phyloP scores from a whole-genome alignment of 1,140 invertebrate species.

The Periplaneta americana region DNA sequence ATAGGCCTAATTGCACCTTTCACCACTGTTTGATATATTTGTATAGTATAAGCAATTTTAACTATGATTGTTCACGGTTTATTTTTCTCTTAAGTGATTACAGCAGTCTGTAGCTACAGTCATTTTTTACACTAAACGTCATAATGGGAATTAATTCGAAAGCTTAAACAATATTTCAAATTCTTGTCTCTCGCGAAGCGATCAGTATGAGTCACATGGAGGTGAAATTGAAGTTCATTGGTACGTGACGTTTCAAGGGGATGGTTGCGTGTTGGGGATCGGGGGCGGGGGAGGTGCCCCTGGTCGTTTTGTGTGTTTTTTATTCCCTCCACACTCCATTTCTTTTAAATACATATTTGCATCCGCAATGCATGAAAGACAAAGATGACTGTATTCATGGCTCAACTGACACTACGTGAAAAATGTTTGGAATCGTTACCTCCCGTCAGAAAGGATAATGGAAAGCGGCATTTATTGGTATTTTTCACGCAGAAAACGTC shows the following conservation, averaged over 20 bases:
- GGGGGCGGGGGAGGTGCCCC: not conserved
- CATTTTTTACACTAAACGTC: not conserved
- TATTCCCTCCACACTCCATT: not conserved
- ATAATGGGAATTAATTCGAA: not conserved
- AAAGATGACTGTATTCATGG: not conserved
- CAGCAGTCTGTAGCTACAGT: not conserved
- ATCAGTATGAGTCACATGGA: not conserved
- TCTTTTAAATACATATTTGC: not conserved
- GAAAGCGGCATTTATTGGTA: too few species aligned
- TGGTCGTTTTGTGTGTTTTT: not conserved
- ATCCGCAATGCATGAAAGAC: not conserved
- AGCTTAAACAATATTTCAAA: not conserved
- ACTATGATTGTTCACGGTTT: too few species aligned
- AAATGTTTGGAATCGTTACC: too few species aligned
- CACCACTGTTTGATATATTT: too few species aligned
- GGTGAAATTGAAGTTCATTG: not conserved
- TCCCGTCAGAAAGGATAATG: too few species aligned
- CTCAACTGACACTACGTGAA: not conserved
- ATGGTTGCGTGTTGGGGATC: too few species aligned
- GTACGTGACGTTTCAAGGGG: not conserved
- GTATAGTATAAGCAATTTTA: too few species aligned
- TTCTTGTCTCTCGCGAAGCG: not conserved
- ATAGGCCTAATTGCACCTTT: not conserved
- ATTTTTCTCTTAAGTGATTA: too few species aligned
- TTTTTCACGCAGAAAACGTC: too few species aligned